phyloP scores from a whole-genome alignment of 2,888 invertebrate genomes.

The Ashinkailepas kermadecensis region DNA sequence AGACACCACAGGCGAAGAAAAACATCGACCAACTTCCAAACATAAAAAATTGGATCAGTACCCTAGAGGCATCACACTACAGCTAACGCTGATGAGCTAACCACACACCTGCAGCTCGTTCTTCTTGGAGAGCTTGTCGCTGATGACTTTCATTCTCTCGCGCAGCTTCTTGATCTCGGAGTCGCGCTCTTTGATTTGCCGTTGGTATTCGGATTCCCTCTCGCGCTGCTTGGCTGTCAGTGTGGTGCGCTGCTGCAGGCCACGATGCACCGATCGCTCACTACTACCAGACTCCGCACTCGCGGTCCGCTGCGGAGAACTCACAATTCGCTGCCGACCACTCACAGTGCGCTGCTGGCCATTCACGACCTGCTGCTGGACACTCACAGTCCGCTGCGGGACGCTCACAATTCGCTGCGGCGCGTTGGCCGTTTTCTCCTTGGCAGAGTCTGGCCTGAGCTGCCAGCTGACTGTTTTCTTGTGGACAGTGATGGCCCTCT shows the following conservation, averaged over 20 bases:
- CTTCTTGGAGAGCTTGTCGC: constrained; percentile 32
- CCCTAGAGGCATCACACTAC: too few relatives aligned
- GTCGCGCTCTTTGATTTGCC: constrained; percentile 35
- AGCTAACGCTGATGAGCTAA: too few relatives aligned
- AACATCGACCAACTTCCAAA: too few relatives aligned
- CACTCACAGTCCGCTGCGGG: not conserved
- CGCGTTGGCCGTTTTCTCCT: not conserved
- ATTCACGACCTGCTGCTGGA: not conserved
- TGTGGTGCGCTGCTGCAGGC: constrained; percentile 12
- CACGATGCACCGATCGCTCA: not conserved
- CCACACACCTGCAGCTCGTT: constrained; percentile 26
- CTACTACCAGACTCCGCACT: not conserved
- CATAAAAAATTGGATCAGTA: too few relatives aligned
- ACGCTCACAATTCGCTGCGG: not conserved
- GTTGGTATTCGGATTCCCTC: constrained; percentile 32
- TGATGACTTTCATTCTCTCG: constrained; percentile 31
- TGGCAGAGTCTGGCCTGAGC: not conserved
- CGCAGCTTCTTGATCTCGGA: constrained; percentile 32
- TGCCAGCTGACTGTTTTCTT: not conserved
- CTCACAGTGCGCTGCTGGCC: not conserved
- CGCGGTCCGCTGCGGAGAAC: too few relatives aligned
- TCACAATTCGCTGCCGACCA: not conserved
- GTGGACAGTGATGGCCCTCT: not conserved
- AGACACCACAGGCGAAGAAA: too few relatives aligned
- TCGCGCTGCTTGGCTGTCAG: constrained; percentile 28